A percentile compares a stretch with the other conserved stretches of the same genome.
phyloP scores from a whole-genome alignment of 2,888 invertebrate species.

The Harpagoxenus sublaevis region DNA sequence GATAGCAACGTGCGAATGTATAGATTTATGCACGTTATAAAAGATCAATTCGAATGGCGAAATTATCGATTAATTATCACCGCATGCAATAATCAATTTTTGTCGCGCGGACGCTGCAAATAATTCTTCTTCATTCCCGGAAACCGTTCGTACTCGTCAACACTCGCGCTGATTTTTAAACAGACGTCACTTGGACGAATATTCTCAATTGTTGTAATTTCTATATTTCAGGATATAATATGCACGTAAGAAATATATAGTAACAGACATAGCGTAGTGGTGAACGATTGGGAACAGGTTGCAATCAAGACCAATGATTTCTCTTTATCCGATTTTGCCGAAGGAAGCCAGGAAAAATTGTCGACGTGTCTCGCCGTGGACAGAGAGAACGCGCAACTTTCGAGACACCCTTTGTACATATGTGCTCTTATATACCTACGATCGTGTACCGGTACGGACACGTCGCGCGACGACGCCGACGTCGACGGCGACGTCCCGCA shows the following conservation, averaged over 20 bases:
- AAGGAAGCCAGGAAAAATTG: background rate
- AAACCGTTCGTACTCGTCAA: background rate
- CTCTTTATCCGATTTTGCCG: background rate
- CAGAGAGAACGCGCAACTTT: background rate
- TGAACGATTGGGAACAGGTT: background rate
- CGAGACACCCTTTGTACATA: slow-evolving; percentile 11
- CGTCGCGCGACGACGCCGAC: background rate
- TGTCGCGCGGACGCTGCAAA: background rate
- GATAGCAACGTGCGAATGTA: background rate
- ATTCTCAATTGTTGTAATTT: background rate
- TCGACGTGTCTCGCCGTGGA: background rate
- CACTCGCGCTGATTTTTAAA: background rate
- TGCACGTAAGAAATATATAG: background rate
- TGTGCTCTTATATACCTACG: background rate
- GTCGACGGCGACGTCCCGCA: slow-evolving; percentile 54
- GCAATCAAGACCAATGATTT: background rate
- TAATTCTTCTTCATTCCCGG: background rate
- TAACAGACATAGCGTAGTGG: background rate
- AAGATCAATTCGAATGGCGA: background rate
- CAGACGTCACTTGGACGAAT: background rate
- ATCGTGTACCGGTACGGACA: slow-evolving; percentile 14
- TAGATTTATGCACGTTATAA: slow-evolving; percentile 4
- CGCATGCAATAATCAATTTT: slow-evolving; percentile 21
- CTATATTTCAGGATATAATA: background rate
- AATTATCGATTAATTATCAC: slow-evolving; percentile 27